phyloP scores from a whole-genome alignment of 2,797 vertebrate species.

The Sebastes iracundus region DNA sequence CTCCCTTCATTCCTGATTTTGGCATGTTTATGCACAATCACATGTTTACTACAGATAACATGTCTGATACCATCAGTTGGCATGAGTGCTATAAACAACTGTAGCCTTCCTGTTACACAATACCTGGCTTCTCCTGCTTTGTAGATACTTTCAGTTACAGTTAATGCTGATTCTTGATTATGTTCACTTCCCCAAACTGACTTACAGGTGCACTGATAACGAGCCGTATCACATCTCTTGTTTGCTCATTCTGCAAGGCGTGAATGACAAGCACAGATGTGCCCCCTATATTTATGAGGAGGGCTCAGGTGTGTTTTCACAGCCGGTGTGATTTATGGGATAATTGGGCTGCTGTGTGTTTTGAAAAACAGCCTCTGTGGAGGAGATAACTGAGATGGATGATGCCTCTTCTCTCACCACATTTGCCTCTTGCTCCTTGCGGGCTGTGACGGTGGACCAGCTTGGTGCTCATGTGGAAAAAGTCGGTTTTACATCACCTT shows the following conservation, averaged over 20 bases:
- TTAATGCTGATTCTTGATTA: not conserved
- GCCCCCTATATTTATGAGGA: constrained; percentile 19
- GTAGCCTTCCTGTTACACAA: not conserved
- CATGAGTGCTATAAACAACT: not conserved
- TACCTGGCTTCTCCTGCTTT: not conserved
- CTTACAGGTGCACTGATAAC: not conserved
- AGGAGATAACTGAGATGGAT: constrained; percentile 45
- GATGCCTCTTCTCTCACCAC: not conserved
- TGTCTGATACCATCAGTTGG: not conserved
- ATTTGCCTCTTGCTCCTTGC: not conserved
- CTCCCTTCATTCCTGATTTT: not conserved
- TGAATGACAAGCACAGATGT: not conserved
- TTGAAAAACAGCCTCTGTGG: constrained; percentile 18
- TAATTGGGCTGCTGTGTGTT: constrained; percentile 30
- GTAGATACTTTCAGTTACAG: not conserved
- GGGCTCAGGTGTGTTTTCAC: constrained; percentile 35
- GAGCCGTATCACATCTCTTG: not conserved
- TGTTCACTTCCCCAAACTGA: not conserved
- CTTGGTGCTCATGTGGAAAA: not conserved
- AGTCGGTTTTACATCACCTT: not conserved
- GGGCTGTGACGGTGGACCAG: not conserved
- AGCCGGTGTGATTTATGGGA: constrained; percentile 43
- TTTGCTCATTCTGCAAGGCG: not conserved
- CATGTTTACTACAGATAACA: not conserved
- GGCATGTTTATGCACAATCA: not conserved